phyloP scores from a whole-genome alignment of 2,113 vertebrate genomes.

The Peromyscus leucopus region DNA sequence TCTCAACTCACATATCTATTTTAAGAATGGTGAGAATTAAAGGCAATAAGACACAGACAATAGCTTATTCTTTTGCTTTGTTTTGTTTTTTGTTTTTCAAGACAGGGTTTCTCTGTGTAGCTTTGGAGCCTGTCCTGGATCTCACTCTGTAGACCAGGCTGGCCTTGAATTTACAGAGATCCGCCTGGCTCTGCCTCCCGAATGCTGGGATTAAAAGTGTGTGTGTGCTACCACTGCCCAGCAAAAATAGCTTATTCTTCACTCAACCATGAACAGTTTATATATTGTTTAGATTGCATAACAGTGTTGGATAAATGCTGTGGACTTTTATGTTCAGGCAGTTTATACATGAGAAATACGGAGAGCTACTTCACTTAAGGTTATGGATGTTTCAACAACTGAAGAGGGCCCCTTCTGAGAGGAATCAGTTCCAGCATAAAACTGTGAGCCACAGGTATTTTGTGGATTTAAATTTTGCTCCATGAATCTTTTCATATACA shows the following conservation, averaged over 20 bases:
- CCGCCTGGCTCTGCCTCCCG: no score
- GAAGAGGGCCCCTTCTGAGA: neutral
- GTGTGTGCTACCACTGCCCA: neutral
- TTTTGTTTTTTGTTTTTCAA: no score
- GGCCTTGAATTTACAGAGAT: no score
- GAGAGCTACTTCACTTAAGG: neutral
- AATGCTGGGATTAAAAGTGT: no score
- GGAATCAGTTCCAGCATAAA: neutral
- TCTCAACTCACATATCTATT: constrained; percentile 1
- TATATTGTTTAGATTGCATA: neutral
- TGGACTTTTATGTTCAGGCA: neutral
- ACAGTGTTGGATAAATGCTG: neutral
- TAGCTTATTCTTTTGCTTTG: neutral
- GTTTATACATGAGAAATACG: neutral
- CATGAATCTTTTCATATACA: neutral
- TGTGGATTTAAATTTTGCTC: neutral
- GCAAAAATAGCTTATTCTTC: neutral
- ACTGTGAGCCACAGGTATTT: neutral
- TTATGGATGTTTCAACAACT: neutral
- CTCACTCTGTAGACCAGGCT: no score
- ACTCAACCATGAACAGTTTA: neutral
- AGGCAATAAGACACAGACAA: neutral
- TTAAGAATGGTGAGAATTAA: constrained; percentile 29
- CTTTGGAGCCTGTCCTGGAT: no score
- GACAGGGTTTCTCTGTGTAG: no score